Evolutionary conservation across 2,888 invertebrate species (phyloP).

Genomic region (Frankliniella fusca): DNA sequence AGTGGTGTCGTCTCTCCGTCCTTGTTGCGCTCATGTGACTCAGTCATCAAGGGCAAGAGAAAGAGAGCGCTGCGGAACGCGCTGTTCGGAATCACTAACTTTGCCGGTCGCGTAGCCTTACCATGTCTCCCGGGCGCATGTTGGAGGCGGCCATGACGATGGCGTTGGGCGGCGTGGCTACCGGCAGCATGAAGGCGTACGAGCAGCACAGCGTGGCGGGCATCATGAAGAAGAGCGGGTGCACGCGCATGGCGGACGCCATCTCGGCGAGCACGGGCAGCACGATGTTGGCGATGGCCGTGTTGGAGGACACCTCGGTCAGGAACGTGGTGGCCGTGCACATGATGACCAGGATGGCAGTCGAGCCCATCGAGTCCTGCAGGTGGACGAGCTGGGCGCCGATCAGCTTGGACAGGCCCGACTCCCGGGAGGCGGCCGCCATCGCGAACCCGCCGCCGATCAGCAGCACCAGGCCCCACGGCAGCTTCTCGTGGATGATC

Average conservation of each 20-base stretch:
- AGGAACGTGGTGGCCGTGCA: conserved; percentile 72
- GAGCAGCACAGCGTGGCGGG: conserved; percentile 86
- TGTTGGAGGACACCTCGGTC: conserved; percentile 88
- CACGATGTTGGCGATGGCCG: conserved; percentile 84
- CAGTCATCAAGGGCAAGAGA: too few relatives aligned
- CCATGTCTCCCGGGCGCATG: conserved; percentile 75
- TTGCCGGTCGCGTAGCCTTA: conserved; percentile 45
- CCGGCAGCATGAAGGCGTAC: conserved; percentile 90
- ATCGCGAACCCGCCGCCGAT: conserved; percentile 85
- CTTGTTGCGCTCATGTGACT: too few relatives aligned
- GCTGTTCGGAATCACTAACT: too few relatives aligned
- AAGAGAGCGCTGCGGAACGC: too few relatives aligned
- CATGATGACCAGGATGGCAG: conserved; percentile 68
- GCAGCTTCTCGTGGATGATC: conserved; percentile 75
- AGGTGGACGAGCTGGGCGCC: conserved; percentile 67
- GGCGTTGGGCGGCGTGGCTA: conserved; percentile 93
- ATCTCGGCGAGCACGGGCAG: conserved; percentile 77
- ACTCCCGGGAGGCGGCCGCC: conserved; percentile 76
- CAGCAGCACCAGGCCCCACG: conserved; percentile 85
- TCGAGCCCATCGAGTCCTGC: conserved; percentile 55
- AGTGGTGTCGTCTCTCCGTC: too few relatives aligned
- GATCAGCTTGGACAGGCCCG: conserved; percentile 71
- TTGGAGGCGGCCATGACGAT: conserved; percentile 81
- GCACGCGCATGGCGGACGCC: conserved; percentile 65
- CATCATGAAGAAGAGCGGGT: conserved; percentile 85